A percentile compares a stretch with the other conserved stretches of the same genome.
phyloP scores from a whole-genome alignment of 2,113 vertebrate species.

The Leptobrachium leishanense region DNA sequence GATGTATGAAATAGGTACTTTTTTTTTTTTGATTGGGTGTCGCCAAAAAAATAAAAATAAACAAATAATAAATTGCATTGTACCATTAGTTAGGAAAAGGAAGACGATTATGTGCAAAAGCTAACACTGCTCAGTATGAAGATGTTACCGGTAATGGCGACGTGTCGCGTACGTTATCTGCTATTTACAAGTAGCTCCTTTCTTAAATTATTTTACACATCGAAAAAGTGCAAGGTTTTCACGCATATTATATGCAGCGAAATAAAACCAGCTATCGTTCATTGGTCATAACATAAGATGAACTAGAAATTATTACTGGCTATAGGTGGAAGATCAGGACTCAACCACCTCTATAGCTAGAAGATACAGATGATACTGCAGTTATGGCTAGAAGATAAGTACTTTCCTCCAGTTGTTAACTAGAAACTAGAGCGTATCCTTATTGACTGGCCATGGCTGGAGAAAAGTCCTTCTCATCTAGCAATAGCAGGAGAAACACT shows the following conservation, averaged over 20 bases:
- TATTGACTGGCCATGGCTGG: too few species aligned
- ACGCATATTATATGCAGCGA: not conserved
- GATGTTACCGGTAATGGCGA: not conserved
- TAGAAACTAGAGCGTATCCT: too few species aligned
- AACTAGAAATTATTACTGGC: too few species aligned
- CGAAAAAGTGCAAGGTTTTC: not conserved
- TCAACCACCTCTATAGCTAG: too few species aligned
- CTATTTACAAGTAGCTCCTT: not conserved
- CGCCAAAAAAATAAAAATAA: not conserved
- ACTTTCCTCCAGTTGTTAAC: too few species aligned
- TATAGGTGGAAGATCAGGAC: too few species aligned
- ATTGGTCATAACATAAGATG: not conserved
- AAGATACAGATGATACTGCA: too few species aligned
- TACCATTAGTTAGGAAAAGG: not conserved
- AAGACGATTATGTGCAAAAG: conserved; percentile 41
- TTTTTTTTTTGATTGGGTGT: conserved; percentile 4
- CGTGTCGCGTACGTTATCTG: not conserved
- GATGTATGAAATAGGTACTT: conserved; percentile 8
- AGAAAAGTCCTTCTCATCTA: too few species aligned
- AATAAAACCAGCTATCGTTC: not conserved
- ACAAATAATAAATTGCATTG: not conserved
- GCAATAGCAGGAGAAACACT: too few species aligned
- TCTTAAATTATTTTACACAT: not conserved
- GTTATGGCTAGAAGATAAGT: too few species aligned
- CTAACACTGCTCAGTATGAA: conserved; percentile 25